A percentile compares a stretch with the other conserved stretches of the same genome.
Evolutionary conservation across 2,888 invertebrate genomes (phyloP).

Genomic region (Abrostola tripartita): DNA sequence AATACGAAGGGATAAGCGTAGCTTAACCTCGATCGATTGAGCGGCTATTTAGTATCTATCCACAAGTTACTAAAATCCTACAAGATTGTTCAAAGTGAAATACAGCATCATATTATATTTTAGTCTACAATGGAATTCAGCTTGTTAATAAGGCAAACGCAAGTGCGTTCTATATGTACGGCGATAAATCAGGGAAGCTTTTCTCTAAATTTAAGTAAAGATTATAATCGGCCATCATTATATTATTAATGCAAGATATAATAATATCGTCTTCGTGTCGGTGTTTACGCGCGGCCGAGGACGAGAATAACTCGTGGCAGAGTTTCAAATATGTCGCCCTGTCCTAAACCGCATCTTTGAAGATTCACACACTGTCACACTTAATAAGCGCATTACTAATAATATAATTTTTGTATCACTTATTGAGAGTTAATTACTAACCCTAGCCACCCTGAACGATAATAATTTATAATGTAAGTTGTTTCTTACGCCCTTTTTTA

Average conservation of each 20-base stretch:
- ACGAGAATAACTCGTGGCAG: constrained; percentile 85
- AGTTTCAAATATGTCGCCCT: constrained; percentile 87
- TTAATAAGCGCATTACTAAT: constrained; percentile 54
- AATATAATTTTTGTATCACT: constrained; percentile 8
- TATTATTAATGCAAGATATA: constrained; percentile 66
- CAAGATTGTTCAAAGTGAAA: too few relatives aligned
- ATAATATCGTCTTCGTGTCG: constrained; percentile 68
- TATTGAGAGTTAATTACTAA: constrained; percentile 1
- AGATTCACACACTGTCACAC: constrained; percentile 70
- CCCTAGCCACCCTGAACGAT: constrained; percentile 5
- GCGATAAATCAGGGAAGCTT: constrained; percentile 21
- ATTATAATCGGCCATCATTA: constrained; percentile 51
- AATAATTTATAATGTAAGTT: not conserved
- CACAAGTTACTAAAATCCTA: constrained; percentile 9
- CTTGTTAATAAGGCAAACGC: constrained; percentile 3
- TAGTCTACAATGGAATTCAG: constrained; percentile 12
- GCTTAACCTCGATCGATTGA: too few relatives aligned
- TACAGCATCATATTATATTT: not conserved
- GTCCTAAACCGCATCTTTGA: constrained; percentile 77
- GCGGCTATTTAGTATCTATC: too few relatives aligned
- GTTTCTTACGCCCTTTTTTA: too few relatives aligned
- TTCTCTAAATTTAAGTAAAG: constrained; percentile 32
- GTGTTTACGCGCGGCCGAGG: constrained; percentile 80
- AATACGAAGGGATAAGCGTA: too few relatives aligned
- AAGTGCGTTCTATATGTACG: constrained; percentile 17